Conservation (phyloP, 2,888 invertebrate genomes). For the Synanthedon myopaeformis region DNA sequence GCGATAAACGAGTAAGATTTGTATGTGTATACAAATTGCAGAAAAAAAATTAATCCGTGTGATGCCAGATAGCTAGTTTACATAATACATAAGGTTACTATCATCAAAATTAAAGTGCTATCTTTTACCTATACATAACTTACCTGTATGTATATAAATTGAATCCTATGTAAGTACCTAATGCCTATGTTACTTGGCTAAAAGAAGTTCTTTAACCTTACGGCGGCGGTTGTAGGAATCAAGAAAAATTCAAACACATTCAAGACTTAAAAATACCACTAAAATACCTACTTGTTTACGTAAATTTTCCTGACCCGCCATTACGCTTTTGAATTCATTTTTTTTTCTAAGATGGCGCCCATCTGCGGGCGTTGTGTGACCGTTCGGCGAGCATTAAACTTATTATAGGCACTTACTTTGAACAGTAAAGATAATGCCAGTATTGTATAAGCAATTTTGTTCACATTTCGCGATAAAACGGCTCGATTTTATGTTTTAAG, state of each 20-base stretch:
- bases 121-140: too few species aligned
- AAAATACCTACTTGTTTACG: too few species aligned
- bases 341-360: constrained; percentile 42
- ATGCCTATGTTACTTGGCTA: too few species aligned
- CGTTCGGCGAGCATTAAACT: constrained; percentile 42
- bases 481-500: constrained; percentile 53
- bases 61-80: too few species aligned
- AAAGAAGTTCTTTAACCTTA: too few species aligned
- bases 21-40: too few species aligned
- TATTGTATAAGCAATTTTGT: constrained; percentile 55
- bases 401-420: constrained; percentile 57
- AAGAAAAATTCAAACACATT: constrained; percentile 4
- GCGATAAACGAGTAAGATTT: too few species aligned
- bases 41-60: too few species aligned
- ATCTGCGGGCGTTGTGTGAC: constrained; percentile 33
- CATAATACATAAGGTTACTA: too few species aligned
- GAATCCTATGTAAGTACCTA: too few species aligned
- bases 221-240: constrained; percentile 4
- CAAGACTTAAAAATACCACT: not conserved
- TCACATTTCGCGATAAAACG: constrained; percentile 53
- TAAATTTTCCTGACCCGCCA: constrained; percentile 13
- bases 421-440: constrained; percentile 56
- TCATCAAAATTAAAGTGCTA: too few species aligned
- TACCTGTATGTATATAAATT: too few species aligned
- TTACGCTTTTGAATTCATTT: constrained; percentile 16